phyloP scores from a whole-genome alignment of 1,140 invertebrate genomes.

The Zaprionus ornatus region DNA sequence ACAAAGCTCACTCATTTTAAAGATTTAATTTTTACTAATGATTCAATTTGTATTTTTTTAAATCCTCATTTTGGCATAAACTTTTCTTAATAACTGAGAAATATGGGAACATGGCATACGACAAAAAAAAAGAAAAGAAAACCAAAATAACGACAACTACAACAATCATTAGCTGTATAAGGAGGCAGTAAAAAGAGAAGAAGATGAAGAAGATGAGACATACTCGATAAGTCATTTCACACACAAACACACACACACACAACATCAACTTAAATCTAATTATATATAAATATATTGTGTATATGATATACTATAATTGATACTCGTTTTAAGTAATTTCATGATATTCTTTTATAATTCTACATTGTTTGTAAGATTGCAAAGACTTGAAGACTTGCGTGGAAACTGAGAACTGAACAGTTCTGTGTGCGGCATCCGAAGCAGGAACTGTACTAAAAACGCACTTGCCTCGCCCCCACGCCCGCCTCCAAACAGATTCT shows the following conservation, averaged over 20 bases:
- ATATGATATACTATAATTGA: conserved; percentile 10
- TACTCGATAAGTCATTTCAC: conserved; percentile 10
- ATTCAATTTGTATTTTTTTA: neutral
- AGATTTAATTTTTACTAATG: neutral
- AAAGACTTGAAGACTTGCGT: neutral
- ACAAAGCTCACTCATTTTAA: neutral
- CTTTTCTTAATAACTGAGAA: neutral
- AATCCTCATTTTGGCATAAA: neutral
- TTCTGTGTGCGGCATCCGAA: neutral
- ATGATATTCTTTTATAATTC: neutral
- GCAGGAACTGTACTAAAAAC: neutral
- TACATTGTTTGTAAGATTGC: neutral
- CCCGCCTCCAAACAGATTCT: neutral
- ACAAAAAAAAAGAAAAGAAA: neutral
- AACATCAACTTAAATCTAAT: conserved; percentile 3
- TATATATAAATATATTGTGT: conserved; percentile 3
- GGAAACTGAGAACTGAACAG: neutral
- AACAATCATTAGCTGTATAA: conserved; percentile 45
- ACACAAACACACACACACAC: neutral
- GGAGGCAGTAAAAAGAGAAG: conserved; percentile 3
- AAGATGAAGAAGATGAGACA: neutral
- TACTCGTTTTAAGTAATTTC: conserved; percentile 14
- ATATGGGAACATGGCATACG: conserved; percentile 4
- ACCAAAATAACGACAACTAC: conserved; percentile 8
- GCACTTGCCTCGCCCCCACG: neutral